Conservation (phyloP, 2,797 vertebrate genomes). For the Sarcophilus harrisii region DNA sequence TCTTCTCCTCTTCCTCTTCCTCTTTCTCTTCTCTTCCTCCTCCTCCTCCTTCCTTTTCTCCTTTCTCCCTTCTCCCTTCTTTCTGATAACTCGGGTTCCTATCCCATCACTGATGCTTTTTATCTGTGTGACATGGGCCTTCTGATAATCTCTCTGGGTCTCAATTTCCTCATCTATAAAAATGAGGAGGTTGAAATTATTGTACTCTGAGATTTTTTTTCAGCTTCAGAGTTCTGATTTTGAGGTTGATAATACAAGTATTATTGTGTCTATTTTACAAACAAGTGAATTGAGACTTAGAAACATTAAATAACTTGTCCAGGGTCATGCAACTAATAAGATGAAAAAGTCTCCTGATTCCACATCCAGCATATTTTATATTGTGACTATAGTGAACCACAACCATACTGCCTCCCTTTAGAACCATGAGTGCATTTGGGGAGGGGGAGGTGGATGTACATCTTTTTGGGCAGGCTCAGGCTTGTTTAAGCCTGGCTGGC, state of each 20-base stretch:
- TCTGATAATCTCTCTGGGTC: not conserved
- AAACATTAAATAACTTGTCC: not conserved
- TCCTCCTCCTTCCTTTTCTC: not conserved
- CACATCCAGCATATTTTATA: not conserved
- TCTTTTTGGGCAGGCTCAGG: constrained; percentile 51
- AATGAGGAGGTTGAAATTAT: not conserved
- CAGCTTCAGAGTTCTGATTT: not conserved
- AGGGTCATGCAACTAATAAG: not conserved
- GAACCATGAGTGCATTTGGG: not conserved
- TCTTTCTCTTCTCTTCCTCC: too few species aligned
- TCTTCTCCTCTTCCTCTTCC: not conserved
- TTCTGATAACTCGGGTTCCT: not conserved
- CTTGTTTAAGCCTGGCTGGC: constrained; percentile 55
- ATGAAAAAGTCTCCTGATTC: not conserved
- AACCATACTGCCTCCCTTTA: not conserved
- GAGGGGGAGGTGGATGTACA: not conserved
- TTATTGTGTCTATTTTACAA: not conserved
- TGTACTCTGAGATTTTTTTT: not conserved
- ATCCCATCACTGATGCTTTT: not conserved
- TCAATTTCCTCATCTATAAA: not conserved
- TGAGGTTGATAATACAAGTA: not conserved
- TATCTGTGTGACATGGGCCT: not conserved
- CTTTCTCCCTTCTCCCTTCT: not conserved
- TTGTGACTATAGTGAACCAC: not conserved
- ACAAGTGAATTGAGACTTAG: not conserved